Percentiles rank a stretch among this genome's conserved stretches.
phyloP scores from a whole-genome alignment of 92 coral and sea anemone genomes.

The Phenganax stokvisi region DNA sequence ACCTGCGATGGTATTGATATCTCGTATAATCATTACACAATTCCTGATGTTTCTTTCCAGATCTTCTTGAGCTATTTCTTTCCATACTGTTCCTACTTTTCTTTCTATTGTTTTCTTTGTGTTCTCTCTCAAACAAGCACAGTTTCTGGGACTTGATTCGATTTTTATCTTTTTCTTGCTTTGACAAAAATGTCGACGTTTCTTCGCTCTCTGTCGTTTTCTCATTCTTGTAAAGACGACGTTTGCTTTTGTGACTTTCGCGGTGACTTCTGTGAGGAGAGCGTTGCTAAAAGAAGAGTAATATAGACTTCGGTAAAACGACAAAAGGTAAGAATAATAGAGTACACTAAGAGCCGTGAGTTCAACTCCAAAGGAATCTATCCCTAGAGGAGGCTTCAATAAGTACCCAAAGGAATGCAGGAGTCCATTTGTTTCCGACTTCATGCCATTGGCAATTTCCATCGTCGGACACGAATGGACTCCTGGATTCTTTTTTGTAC shows the following conservation, averaged over 20 bases:
- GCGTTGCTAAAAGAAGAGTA: background rate
- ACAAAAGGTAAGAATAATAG: too few relatives aligned
- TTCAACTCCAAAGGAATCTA: too few relatives aligned
- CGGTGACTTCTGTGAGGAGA: constrained; percentile 16
- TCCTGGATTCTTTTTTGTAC: too few relatives aligned
- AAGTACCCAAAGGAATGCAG: too few relatives aligned
- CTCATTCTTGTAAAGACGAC: constrained; percentile 7
- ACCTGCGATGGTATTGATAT: constrained; percentile 28
- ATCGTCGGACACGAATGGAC: too few relatives aligned
- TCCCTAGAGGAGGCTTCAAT: too few relatives aligned
- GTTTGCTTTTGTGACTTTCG: constrained; percentile 6
- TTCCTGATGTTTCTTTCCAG: constrained; percentile 19
- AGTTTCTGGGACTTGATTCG: background rate
- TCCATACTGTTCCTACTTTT: background rate
- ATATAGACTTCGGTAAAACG: too few relatives aligned
- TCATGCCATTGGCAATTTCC: too few relatives aligned
- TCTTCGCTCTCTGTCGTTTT: constrained; percentile 8
- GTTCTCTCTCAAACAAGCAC: constrained; percentile 35
- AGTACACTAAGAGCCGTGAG: too few relatives aligned
- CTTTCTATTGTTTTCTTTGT: constrained; percentile 6
- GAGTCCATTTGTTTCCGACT: too few relatives aligned
- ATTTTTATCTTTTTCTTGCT: background rate
- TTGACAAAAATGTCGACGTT: constrained; percentile 23
- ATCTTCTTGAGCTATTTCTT: constrained; percentile 28
- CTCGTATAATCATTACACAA: constrained; percentile 32